A percentile compares a stretch with the other conserved stretches of the same genome.
Conservation (phyloP, 2,113 vertebrate species). For the Mustela lutreola region DNA sequence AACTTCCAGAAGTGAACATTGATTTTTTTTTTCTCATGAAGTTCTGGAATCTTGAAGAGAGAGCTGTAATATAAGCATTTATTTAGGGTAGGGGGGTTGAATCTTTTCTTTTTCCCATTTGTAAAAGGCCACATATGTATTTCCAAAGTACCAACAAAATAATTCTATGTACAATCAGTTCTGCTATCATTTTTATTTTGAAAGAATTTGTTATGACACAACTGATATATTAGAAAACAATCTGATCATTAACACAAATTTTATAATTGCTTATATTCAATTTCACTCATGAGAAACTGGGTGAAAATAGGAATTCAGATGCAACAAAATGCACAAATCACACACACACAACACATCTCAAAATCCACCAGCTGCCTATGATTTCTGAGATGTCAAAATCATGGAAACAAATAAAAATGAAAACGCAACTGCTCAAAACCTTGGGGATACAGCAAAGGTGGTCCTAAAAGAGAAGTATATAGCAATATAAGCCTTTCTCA, state of each 20-base stretch:
- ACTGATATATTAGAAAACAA: constrained; percentile 2
- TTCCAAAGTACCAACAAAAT: background rate
- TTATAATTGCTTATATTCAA: background rate
- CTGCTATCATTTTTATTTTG: background rate
- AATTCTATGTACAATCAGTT: background rate
- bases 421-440: too few species aligned
- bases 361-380: background rate
- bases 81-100: background rate
- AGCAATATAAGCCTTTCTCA: too few species aligned
- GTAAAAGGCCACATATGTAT: background rate
- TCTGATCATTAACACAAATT: background rate
- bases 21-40: background rate
- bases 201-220: background rate
- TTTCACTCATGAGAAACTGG: background rate
- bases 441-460: too few species aligned
- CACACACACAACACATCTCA: background rate
- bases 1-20: background rate
- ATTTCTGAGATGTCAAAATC: background rate
- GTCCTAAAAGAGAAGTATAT: too few species aligned
- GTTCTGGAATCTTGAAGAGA: background rate
- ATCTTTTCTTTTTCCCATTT: background rate
- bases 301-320: background rate
- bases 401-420: too few species aligned
- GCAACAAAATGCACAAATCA: background rate
- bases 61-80: background rate